Conservation (phyloP, 2,113 vertebrate species). For the Asarcornis scutulata region DNA sequence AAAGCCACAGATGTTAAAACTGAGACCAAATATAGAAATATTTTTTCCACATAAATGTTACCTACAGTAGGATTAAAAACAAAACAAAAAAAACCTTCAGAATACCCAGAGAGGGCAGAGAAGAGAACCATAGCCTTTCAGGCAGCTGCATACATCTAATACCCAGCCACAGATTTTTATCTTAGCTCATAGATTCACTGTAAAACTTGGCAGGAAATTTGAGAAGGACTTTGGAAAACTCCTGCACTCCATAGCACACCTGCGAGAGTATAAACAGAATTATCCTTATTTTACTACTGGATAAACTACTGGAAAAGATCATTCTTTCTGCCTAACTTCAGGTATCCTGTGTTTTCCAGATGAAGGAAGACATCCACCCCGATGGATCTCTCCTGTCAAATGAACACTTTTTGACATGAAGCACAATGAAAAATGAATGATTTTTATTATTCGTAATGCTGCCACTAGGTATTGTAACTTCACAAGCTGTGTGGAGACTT, state of each 20-base stretch:
- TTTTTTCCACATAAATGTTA: background rate
- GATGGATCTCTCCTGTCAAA: background rate
- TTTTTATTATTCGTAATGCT: background rate
- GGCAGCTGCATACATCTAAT: background rate
- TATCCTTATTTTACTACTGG: background rate
- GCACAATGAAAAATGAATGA: background rate
- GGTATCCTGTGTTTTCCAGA: background rate
- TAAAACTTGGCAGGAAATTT: background rate
- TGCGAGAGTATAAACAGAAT: background rate
- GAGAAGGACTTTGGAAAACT: background rate
- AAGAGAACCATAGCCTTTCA: background rate
- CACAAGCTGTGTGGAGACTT: background rate
- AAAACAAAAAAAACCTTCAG: background rate
- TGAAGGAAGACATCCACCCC: background rate
- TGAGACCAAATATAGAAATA: background rate
- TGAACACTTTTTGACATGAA: background rate
- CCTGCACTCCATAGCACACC: background rate
- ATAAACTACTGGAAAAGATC: background rate
- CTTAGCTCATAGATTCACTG: background rate
- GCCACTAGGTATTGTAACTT: background rate
- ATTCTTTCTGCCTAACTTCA: background rate
- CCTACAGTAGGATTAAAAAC: background rate
- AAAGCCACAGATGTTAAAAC: background rate
- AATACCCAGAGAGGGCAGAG: background rate
- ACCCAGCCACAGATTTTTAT: background rate